These are phyloP conservation scores for Pemphigus obesinymphae DNA, from an alignment of 1,140 invertebrate species.

Conservation along the genomic window DNA sequence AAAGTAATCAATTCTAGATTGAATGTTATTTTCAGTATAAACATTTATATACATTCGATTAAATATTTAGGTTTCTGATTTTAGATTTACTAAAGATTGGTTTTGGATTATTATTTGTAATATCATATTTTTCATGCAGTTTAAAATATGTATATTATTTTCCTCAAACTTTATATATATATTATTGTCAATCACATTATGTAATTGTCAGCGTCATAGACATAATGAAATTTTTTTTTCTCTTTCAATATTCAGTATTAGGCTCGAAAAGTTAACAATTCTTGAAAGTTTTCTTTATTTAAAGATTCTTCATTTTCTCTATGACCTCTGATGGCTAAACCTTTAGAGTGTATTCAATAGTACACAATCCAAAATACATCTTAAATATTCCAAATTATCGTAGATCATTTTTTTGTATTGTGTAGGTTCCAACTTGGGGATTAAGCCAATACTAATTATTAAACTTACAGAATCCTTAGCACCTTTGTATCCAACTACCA, in stretches of 20 bases:
- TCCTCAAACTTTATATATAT: background rate
- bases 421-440: background rate
- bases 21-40: no score
- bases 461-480: background rate
- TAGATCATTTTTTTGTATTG: background rate
- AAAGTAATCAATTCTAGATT: no score
- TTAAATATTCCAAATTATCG: background rate
- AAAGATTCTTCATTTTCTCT: background rate
- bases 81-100: no score
- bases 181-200: no score
- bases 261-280: background rate
- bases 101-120: no score
- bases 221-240: background rate
- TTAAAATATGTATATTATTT: background rate
- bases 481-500: background rate
- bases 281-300: background rate
- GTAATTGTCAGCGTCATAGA: background rate
- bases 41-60: no score
- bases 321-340: background rate
- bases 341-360: background rate
- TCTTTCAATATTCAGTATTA: background rate
- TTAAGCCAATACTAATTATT: no score
- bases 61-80: no score
- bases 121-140: no score
- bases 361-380: background rate